phyloP scores from a whole-genome alignment of 1,140 invertebrate genomes.

The Caerostris darwini region DNA sequence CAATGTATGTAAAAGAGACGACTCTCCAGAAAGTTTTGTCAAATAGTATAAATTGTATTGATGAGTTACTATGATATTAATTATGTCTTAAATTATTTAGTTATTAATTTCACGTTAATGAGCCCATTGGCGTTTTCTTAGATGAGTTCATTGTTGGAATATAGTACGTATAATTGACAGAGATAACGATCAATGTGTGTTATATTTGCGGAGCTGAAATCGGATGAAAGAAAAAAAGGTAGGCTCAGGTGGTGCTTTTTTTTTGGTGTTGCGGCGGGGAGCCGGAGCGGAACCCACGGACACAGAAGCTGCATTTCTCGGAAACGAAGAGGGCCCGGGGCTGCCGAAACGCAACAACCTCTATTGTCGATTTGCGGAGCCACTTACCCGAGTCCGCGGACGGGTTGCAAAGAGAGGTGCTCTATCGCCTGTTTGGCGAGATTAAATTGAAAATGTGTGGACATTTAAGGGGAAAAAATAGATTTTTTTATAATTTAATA shows the following conservation, averaged over 20 bases:
- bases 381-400: background rate
- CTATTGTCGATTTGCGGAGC: conserved; percentile 62
- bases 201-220: background rate
- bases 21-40: too few species aligned
- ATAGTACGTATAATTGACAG: background rate
- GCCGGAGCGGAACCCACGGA: conserved; percentile 50
- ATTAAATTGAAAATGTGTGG: too few species aligned
- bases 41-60: too few species aligned
- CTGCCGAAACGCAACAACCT: conserved; percentile 68
- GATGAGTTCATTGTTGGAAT: too few species aligned
- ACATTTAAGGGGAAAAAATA: too few species aligned
- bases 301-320: background rate
- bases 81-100: too few species aligned
- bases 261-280: background rate
- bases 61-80: too few species aligned
- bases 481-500: too few species aligned
- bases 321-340: background rate
- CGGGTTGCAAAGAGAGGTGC: background rate
- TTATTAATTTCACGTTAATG: too few species aligned
- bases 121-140: too few species aligned
- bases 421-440: background rate
- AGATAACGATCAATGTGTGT: background rate
- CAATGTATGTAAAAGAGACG: too few species aligned
- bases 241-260: conserved; percentile 44
- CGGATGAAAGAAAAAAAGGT: conserved; percentile 12